Conservation (phyloP, 1,140 invertebrate genomes). For the Nautilus pompilius region DNA sequence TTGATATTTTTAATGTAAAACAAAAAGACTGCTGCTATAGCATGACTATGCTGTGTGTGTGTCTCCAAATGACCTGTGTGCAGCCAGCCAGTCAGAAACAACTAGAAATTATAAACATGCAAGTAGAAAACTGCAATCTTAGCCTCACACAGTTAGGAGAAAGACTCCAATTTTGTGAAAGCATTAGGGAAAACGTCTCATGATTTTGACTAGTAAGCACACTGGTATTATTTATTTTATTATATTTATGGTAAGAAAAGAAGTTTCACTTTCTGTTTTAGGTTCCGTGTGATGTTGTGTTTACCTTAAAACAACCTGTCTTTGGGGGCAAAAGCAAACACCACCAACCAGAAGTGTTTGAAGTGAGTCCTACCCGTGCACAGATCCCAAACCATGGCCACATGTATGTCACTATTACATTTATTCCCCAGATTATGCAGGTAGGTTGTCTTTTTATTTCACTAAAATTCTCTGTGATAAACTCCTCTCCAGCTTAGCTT, state of each 20-base stretch:
- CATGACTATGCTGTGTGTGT: too few species aligned
- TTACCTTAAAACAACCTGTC: conserved; percentile 39
- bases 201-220: neutral
- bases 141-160: neutral
- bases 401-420: conserved; percentile 51
- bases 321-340: conserved; percentile 21
- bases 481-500: too few species aligned
- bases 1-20: too few species aligned
- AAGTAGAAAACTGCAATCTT: too few species aligned
- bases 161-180: neutral
- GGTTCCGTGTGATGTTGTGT: conserved; percentile 52
- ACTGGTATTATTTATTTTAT: neutral
- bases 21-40: too few species aligned
- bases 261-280: neutral
- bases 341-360: conserved; percentile 47
- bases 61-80: too few species aligned
- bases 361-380: conserved; percentile 48
- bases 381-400: conserved; percentile 51
- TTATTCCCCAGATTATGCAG: conserved; percentile 54
- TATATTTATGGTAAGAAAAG: neutral
- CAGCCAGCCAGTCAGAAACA: too few species aligned
- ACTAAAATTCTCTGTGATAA: neutral
- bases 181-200: neutral
- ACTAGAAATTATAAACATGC: too few species aligned
- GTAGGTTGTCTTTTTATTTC: conserved; percentile 18